Percentiles rank a stretch among this genome's conserved stretches.
Conservation (phyloP, 2,888 invertebrate species). For the Sabellastarte sp. region DNA sequence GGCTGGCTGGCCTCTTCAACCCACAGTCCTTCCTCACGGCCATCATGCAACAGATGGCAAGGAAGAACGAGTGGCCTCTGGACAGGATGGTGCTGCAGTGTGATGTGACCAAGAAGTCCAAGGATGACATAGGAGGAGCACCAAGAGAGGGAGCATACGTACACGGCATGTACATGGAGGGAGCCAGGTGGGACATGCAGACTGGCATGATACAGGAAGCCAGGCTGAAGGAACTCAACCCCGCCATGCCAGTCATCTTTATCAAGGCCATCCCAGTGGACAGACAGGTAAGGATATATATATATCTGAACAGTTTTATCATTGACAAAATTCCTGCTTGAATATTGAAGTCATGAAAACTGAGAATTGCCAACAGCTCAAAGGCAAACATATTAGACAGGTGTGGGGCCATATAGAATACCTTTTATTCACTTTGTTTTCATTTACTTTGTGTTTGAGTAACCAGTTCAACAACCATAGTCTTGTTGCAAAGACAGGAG, state of each 20-base stretch:
- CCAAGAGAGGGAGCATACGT: constrained; percentile 86
- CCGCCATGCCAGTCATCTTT: constrained; percentile 91
- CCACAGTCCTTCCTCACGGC: constrained; percentile 94
- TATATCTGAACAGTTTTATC: too few species aligned
- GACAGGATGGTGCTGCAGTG: constrained; percentile 90
- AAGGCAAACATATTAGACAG: too few species aligned
- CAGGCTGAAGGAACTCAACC: constrained; percentile 85
- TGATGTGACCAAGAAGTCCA: constrained; percentile 93
- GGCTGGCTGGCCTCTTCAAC: constrained; percentile 98
- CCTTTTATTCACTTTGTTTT: too few species aligned
- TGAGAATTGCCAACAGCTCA: too few species aligned
- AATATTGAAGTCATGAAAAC: too few species aligned
- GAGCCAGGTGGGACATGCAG: constrained; percentile 89
- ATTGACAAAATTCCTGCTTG: too few species aligned
- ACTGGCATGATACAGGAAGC: constrained; percentile 90
- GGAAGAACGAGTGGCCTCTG: constrained; percentile 86
- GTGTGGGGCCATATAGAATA: too few species aligned
- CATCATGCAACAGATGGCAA: constrained; percentile 96
- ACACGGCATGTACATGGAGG: constrained; percentile 88
- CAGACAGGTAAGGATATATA: too few species aligned
- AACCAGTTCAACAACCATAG: too few species aligned
- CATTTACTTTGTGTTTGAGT: too few species aligned
- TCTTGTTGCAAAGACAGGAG: too few species aligned
- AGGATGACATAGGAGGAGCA: constrained; percentile 84
- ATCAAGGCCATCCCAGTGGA: constrained; percentile 79